These are phyloP conservation scores for Agrilus biguttatus DNA, from an alignment of 2,888 invertebrate genomes.

Conservation along the genomic window DNA sequence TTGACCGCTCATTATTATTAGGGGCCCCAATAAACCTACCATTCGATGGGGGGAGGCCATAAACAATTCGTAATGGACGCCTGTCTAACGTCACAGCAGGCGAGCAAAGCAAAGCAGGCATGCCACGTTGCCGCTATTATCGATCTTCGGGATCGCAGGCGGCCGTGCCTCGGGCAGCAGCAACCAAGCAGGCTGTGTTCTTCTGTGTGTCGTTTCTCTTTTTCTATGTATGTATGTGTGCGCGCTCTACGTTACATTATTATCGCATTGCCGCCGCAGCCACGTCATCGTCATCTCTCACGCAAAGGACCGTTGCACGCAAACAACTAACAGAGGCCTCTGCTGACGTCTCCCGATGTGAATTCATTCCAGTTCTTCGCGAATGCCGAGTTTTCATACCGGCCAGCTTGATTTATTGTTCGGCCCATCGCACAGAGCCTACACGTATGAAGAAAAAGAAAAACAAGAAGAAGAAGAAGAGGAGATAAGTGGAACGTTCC, in stretches of 20 bases:
- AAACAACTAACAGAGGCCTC: too few relatives aligned
- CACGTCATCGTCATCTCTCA: too few relatives aligned
- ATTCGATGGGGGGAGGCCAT: slow-evolving; percentile 23
- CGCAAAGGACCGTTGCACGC: too few relatives aligned
- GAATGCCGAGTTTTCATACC: too few relatives aligned
- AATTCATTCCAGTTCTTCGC: too few relatives aligned
- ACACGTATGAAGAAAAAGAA: background rate
- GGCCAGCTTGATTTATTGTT: too few relatives aligned
- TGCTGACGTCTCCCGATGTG: too few relatives aligned
- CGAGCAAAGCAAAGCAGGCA: too few relatives aligned
- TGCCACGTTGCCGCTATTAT: too few relatives aligned
- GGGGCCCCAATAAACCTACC: slow-evolving; percentile 5
- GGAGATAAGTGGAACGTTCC: background rate
- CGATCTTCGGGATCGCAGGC: slow-evolving; percentile 4
- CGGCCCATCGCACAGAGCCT: too few relatives aligned
- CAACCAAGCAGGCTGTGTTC: slow-evolving; percentile 1
- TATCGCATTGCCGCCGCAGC: too few relatives aligned
- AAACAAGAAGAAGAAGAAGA: background rate
- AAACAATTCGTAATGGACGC: slow-evolving; percentile 31
- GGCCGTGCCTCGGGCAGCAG: background rate
- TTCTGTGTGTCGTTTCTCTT: slow-evolving; percentile 1
- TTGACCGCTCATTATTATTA: slow-evolving; percentile 9
- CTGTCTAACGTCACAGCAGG: slow-evolving; percentile 9
- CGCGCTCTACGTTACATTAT: background rate
- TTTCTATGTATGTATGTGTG: background rate